phyloP scores from a whole-genome alignment of 1,140 invertebrate genomes.

The Scaptomyza hsui region DNA sequence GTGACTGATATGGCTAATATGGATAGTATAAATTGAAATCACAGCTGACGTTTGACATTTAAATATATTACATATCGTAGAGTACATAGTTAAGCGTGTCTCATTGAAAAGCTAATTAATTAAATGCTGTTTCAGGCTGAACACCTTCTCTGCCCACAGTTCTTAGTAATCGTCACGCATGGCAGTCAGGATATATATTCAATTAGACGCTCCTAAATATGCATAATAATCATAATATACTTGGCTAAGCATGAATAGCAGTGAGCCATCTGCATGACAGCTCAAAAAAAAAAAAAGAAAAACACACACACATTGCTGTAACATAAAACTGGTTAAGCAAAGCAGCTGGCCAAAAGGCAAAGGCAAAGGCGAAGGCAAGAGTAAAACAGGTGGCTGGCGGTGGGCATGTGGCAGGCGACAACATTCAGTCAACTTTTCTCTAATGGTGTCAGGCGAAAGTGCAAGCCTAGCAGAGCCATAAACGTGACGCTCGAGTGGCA shows the following conservation, averaged over 20 bases:
- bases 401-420: background rate
- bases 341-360: background rate
- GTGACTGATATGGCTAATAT: background rate
- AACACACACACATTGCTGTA: background rate
- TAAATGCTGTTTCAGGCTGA: constrained; percentile 52
- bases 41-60: background rate
- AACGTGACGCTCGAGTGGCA: constrained; percentile 71
- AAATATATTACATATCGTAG: background rate
- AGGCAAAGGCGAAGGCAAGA: background rate
- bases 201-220: constrained; percentile 73
- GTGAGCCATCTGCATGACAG: constrained; percentile 39
- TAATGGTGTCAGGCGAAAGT: constrained; percentile 68
- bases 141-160: constrained; percentile 3
- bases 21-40: background rate
- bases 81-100: background rate
- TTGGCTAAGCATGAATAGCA: constrained; percentile 62
- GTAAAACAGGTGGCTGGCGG: background rate
- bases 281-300: constrained; percentile 13
- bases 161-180: constrained; percentile 13
- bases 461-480: constrained; percentile 70
- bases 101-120: constrained; percentile 61
- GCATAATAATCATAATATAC: constrained; percentile 65
- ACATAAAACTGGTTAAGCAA: constrained; percentile 19
- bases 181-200: constrained; percentile 50
- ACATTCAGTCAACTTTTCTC: constrained; percentile 53